Evolutionary conservation across 2,888 invertebrate species (phyloP).

Genomic region (Cotesia congregata): DNA sequence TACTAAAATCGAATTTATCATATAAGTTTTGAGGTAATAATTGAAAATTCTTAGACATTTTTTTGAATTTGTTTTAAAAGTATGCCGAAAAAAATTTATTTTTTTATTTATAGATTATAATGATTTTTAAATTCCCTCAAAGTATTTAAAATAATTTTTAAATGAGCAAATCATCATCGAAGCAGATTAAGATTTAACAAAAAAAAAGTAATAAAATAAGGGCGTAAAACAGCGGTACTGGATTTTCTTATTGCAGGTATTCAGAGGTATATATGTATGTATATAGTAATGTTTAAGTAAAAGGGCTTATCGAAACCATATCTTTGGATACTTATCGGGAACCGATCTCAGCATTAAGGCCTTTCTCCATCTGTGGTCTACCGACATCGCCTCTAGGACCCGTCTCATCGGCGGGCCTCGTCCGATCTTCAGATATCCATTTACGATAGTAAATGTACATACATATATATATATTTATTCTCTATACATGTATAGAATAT

Average conservation of each 20-base stretch:
- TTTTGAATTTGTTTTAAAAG: no score
- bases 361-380: slow-evolving; percentile 48
- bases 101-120: no score
- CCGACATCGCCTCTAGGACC: slow-evolving; percentile 37
- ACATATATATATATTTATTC: no score
- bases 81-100: no score
- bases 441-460: slow-evolving; percentile 41
- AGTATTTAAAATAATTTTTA: no score
- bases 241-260: slow-evolving; percentile 1
- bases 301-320: slow-evolving; percentile 52
- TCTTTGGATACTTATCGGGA: slow-evolving; percentile 50
- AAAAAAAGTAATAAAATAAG: slow-evolving; percentile 14
- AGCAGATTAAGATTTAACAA: slow-evolving; percentile 4
- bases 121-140: no score
- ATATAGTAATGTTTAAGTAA: slow-evolving; percentile 35
- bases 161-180: slow-evolving; percentile 29
- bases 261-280: neutral
- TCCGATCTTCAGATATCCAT: slow-evolving; percentile 47
- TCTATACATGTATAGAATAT: slow-evolving; percentile 33
- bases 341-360: slow-evolving; percentile 53
- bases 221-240: slow-evolving; percentile 14
- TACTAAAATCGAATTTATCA: no score
- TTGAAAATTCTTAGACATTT: no score
- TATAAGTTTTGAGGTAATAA: no score
- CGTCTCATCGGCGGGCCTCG: slow-evolving; percentile 22